Evolutionary conservation across 2,113 vertebrate species (phyloP), one percentile per base, ranked within the genome.

Genomic region (Otis tarda): DNA sequence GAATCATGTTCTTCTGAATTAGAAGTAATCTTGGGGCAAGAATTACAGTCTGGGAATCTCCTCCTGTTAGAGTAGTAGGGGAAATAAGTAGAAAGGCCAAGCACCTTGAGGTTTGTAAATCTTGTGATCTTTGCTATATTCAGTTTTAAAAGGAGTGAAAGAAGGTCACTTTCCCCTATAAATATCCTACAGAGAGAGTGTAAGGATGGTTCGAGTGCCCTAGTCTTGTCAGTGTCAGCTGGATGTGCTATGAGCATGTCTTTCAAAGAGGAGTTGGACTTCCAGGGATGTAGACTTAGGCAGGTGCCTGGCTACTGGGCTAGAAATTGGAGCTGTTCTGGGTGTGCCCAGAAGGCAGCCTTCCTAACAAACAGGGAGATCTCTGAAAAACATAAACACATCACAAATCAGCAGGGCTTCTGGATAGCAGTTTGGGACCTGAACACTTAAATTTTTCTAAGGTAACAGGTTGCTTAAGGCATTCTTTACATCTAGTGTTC

Each of bases 41-140:
- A 84, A 56, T 90, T 87, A 14, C 25, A 14, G 5, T 64, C 60
- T 6, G 9, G 52, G 37, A 79, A 67, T 81, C 16, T 81, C 45
- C 45, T 65, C 74, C 21, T 64, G 4, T 65, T 92, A 67, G 27
- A 39, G 30, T 17, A 41, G 24, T 37, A 82, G 60, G 65, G 87
- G 60, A 85, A 94, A 75, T 9, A 79, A n/a, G 24, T 70, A 77
- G 64, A 93, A 93, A 87, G 74, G n/a, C 74, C 69, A 55, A 63
- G 52, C 31, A 61, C 31, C 52, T 70, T 61, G 73, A 27, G 30
- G 19, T 89, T 79, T 41, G 16, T 64, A 30, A 74, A 56, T 77
- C 81, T 69, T 89, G 12, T 86, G 92, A 83, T 91, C 84, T 49
- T 89, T 65, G 12, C 56, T 91, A 27, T 91, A 81, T 61, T 91